Evolutionary conservation across 2,797 vertebrate species (phyloP), one percentile per base, ranked within the genome.

Genomic region (Rhinoraja longicauda): DNA sequence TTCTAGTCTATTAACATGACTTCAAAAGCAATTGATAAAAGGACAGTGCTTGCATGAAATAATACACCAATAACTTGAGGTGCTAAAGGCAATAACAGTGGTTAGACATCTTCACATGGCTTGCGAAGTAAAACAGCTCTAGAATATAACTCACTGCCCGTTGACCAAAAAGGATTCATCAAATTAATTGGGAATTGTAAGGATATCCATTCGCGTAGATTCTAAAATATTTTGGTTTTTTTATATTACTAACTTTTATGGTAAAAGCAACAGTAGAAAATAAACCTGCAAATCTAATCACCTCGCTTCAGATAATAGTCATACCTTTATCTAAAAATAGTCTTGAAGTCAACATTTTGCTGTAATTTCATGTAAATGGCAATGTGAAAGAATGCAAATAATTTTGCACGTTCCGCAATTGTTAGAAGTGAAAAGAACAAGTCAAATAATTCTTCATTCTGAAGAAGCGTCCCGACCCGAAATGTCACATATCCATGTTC

Each of bases 1-100:
- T 99, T 98, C 98, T 98, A 98, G 97, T 98, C 98, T 98, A 99
- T 99, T 99, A 98, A 98, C 98, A 98, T 98, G 98, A 98, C 97
- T 98, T 98, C 97, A 98, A 97, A 98, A 97, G 97, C 97, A 97
- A 97, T 97, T 98, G 98, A 98, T 98, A 98, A 98, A 98, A 98
- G 97, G 98, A 97, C 96, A 97, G 97, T 97, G 96, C 97, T 97
- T 97, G 98, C 98, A 97, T 98, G 97, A 98, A 98, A 98, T 98
- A 98, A 98, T 98, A 98, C 97, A 96, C 97, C 97, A 97, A 98
- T 99, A 98, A 98, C 97, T 96, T 95, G 96, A 97, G 97, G 96
- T 95, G 97, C 98, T 98, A 96, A 96, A 98, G 98, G 98, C 97
- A 96, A 98, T 96, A 98, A 97, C 97, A 97, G 98, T 97, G 97